Evolutionary conservation across 2,888 invertebrate species (phyloP).

Genomic region (Folsomia manolachei): DNA sequence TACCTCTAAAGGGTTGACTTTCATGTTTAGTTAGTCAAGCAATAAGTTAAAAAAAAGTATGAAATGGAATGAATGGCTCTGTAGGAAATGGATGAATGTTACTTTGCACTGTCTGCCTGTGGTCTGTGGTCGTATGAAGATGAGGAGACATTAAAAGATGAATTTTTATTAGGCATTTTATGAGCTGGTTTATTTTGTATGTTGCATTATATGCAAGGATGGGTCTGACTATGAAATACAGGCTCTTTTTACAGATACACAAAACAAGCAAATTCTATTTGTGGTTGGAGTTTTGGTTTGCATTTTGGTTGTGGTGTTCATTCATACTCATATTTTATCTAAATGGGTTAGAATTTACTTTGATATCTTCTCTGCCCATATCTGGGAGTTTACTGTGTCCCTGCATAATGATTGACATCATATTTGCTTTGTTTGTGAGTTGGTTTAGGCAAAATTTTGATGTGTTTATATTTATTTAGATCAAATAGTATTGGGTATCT

Average conservation of each 20-base stretch:
- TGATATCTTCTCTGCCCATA: no score
- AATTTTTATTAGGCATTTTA: background rate
- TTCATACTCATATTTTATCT: background rate
- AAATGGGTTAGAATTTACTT: background rate
- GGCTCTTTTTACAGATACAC: background rate
- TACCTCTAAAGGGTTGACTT: background rate
- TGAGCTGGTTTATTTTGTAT: background rate
- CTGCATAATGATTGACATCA: no score
- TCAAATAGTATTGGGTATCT: no score
- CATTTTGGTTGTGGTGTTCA: background rate
- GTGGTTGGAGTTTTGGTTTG: conserved; percentile 2
- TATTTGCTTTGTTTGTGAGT: no score
- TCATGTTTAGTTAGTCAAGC: background rate
- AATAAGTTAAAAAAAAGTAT: no score
- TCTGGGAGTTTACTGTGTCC: no score
- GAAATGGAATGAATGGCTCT: no score
- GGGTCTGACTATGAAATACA: background rate
- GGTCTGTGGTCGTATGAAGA: background rate
- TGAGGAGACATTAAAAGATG: conserved; percentile 1
- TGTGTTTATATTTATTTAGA: no score
- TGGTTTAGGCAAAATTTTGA: no score
- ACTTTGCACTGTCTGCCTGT: background rate
- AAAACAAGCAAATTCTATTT: background rate
- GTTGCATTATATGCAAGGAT: no score
- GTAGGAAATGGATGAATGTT: background rate